Percentiles rank a stretch among this genome's conserved stretches.
These are phyloP conservation scores for Petaurus breviceps DNA, from an alignment of 2,113 vertebrate genomes.

Conservation along the genomic window DNA sequence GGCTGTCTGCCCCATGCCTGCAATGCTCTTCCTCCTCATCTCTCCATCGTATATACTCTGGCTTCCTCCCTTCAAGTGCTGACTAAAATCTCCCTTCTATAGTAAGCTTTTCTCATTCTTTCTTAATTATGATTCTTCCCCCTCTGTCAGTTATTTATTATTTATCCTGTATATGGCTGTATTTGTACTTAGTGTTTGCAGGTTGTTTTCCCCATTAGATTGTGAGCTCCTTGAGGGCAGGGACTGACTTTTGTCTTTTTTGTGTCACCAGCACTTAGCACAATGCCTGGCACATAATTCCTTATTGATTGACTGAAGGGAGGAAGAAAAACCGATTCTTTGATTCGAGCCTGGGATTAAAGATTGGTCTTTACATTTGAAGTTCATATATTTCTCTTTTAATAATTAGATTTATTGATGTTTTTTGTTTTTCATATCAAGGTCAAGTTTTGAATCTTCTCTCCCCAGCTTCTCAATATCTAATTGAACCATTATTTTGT, in stretches of 20 bases:
- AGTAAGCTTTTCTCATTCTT: not conserved
- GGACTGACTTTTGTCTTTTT: not conserved
- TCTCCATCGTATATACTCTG: too few species aligned
- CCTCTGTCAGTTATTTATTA: not conserved
- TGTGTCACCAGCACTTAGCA: not conserved
- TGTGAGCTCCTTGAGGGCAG: not conserved
- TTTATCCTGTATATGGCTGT: not conserved
- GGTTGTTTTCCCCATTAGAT: not conserved
- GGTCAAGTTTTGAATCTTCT: not conserved
- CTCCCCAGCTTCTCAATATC: not conserved
- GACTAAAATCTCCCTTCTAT: not conserved
- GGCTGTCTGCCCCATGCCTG: not conserved
- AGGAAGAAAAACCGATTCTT: too few species aligned
- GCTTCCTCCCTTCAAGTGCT: too few species aligned
- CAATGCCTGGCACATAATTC: not conserved
- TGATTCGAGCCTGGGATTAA: not conserved
- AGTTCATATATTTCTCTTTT: not conserved
- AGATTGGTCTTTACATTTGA: not conserved
- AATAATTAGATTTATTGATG: not conserved
- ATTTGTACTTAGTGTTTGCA: not conserved
- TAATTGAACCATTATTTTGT: not conserved
- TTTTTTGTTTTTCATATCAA: not conserved
- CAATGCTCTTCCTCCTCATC: not conserved
- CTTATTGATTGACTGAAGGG: too few species aligned
- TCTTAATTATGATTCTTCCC: not conserved